A percentile compares a stretch with the other conserved stretches of the same genome.
Evolutionary conservation across 2,888 invertebrate species (phyloP).

Genomic region (Heliconius erato): DNA sequence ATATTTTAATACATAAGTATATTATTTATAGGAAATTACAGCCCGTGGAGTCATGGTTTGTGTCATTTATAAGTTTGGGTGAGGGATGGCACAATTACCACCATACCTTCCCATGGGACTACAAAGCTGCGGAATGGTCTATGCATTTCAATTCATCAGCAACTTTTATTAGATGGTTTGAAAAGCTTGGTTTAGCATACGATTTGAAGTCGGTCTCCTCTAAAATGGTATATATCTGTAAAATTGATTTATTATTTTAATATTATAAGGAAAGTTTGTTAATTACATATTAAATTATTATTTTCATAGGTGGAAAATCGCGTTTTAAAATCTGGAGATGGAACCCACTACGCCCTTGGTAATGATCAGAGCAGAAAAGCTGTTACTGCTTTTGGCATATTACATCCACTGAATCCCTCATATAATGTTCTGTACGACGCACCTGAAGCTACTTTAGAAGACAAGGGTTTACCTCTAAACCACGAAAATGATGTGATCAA

Average conservation of each 20-base stretch:
- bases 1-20: neutral
- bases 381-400: constrained; percentile 67
- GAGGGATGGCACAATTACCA: constrained; percentile 98
- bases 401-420: constrained; percentile 77
- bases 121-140: constrained; percentile 94
- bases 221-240: constrained; percentile 63
- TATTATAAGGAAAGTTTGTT: neutral
- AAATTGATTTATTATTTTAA: neutral
- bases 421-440: constrained; percentile 66
- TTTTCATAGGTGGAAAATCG: constrained; percentile 82
- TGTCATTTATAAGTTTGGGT: constrained; percentile 89
- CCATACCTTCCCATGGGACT: constrained; percentile 96
- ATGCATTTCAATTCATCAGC: constrained; percentile 87
- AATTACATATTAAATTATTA: neutral
- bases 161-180: constrained; percentile 86
- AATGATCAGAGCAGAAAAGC: constrained; percentile 66
- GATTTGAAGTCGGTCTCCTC: constrained; percentile 85
- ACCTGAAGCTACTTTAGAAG: constrained; percentile 64
- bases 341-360: constrained; percentile 85
- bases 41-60: constrained; percentile 91
- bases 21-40: constrained; percentile 87
- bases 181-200: constrained; percentile 86
- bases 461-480: constrained; percentile 72
- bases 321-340: constrained; percentile 88
- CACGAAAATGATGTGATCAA: constrained; percentile 70